Base-by-base conservation (phyloP, 2,888 invertebrate species). In the Yponomeuta malinellus region DNA sequence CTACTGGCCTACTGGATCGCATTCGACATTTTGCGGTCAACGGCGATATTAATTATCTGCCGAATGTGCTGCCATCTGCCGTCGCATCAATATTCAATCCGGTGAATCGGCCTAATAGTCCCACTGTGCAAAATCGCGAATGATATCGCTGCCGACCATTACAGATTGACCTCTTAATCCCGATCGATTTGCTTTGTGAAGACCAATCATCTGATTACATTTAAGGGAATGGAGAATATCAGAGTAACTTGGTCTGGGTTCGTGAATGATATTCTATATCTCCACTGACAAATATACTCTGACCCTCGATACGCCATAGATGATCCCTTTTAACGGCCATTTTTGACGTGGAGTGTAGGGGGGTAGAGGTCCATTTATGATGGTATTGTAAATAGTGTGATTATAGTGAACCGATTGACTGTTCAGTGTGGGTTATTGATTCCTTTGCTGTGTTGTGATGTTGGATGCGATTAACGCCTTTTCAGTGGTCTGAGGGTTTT, bases 1-100 rank as follows among this genome's bases (percentile, higher is more conserved):
- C 29, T 76, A 77, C 69, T 76, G 80, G 81, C 81, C 80, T 82
- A 81, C 76, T 79, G 29, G 29, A 52, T 31, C 67, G n/a, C 52
- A 75, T 76, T 79, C 77, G 76, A 76, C 76, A 71, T 71, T 59
- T 73, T 70, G 78, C 76, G 77, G 79, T 76, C 83, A 78, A 81
- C 81, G 81, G 81, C 81, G 85, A 87, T 84, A 90, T 90, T 89
- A 90, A 90, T 90, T 89, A 89, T 89, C 86, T 88, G 86, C 82
- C 81, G 82, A 86, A 83, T 85, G 83, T 83, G 83, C 79, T 79
- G 85, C 88, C 90, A 89, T 89, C 90, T 89, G 88, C 79, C 83
- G 81, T 85, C 87, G 65, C 73, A 71, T 89, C 88, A 88, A 89
- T 90, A 89, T 90, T 89, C 88, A 87, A 90, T 89, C 85, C 84